phyloP scores from a whole-genome alignment of 2,113 vertebrate genomes.

The Drymodes brunneopygia region DNA sequence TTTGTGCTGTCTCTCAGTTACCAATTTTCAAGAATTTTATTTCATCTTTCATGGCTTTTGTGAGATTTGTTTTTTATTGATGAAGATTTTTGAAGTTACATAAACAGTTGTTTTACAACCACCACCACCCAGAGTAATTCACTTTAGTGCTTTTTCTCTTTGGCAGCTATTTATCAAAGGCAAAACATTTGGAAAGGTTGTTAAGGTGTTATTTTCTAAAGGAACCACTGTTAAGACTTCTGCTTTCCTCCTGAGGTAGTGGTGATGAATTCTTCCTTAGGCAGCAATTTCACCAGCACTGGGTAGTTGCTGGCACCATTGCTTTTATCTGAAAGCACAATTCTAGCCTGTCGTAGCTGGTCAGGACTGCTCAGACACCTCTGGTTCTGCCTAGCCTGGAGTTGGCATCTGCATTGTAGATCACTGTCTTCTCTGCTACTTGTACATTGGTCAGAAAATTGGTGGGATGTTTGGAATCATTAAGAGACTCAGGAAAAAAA shows the following conservation, averaged over 20 bases:
- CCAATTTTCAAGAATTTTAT: conserved; percentile 40
- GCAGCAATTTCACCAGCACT: conserved; percentile 48
- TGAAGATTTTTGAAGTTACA: conserved; percentile 38
- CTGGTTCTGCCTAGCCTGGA: background rate
- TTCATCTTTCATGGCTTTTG: conserved; percentile 41
- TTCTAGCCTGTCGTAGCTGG: background rate
- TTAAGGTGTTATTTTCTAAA: conserved; percentile 40
- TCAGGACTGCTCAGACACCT: conserved; percentile 14
- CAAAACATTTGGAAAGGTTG: conserved; percentile 61
- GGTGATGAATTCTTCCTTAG: conserved; percentile 13
- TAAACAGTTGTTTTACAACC: conserved; percentile 52
- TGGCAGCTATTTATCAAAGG: conserved; percentile 76
- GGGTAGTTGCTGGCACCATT: conserved; percentile 13
- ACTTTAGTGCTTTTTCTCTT: conserved; percentile 68
- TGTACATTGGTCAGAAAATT: conserved; percentile 23
- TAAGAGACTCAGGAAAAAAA: conserved; percentile 66
- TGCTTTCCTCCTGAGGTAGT: conserved; percentile 23
- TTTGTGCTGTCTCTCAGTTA: conserved; percentile 65
- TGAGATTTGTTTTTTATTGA: conserved; percentile 47
- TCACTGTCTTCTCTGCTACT: conserved; percentile 4
- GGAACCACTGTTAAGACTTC: conserved; percentile 47
- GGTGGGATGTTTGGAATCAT: conserved; percentile 36
- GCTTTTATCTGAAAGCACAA: conserved; percentile 62
- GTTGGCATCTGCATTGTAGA: conserved; percentile 15
- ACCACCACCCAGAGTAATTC: conserved; percentile 9